Percentiles rank a stretch among this genome's conserved stretches.
Conservation (phyloP, 2,113 vertebrate species). For the Struthio camelus region DNA sequence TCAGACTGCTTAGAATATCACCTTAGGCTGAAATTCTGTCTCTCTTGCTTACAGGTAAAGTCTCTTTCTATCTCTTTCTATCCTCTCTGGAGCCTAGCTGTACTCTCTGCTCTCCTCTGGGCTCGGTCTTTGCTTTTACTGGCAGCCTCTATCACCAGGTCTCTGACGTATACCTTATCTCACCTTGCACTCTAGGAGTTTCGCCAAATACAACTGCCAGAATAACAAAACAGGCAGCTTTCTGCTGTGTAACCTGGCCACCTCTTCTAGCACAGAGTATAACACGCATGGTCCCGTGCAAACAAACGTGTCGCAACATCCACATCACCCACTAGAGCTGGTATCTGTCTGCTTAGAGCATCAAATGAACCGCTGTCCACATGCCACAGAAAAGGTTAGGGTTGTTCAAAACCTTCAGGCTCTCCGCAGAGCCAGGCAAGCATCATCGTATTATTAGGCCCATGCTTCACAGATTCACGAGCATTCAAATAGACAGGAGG, state of each 20-base stretch:
- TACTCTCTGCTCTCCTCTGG: background rate
- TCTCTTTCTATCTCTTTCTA: background rate
- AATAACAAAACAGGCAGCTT: background rate
- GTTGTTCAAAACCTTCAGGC: background rate
- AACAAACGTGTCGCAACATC: background rate
- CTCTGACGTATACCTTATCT: background rate
- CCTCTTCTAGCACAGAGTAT: background rate
- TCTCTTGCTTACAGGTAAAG: background rate
- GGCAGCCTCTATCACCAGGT: background rate
- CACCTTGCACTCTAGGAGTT: background rate
- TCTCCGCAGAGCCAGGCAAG: background rate
- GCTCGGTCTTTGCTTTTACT: background rate
- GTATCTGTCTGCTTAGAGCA: accelerated
- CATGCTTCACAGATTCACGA: background rate
- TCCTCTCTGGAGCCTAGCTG: background rate
- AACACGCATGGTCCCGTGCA: background rate
- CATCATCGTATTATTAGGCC: background rate
- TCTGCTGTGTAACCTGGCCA: background rate
- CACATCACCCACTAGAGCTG: background rate
- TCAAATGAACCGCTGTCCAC: background rate
- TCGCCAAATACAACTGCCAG: background rate
- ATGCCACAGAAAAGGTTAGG: background rate
- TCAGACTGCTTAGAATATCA: background rate
- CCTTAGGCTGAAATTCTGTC: background rate
- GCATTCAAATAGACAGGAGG: background rate